Evolutionary conservation across 2,888 invertebrate genomes (phyloP).

Genomic region (Herminia tarsipennalis): DNA sequence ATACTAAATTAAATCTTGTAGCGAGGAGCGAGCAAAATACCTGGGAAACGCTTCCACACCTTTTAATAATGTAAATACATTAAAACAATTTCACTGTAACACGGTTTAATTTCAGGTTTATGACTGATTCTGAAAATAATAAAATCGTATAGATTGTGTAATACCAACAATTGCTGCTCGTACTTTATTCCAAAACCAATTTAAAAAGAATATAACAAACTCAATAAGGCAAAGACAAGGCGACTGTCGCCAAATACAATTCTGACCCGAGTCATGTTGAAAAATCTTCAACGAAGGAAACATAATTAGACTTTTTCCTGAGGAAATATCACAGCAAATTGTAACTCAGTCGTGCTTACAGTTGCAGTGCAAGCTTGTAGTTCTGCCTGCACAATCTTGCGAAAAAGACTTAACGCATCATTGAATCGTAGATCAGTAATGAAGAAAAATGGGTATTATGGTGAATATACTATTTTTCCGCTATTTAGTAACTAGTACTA

Average conservation of each 20-base stretch:
- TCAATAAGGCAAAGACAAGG: neutral
- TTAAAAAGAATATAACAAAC: neutral
- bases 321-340: neutral
- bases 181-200: no score
- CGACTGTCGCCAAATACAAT: neutral
- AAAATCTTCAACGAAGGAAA: neutral
- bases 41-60: conserved; percentile 30
- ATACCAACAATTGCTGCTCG: no score
- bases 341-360: neutral
- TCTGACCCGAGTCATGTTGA: neutral
- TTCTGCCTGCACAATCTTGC: neutral
- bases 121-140: no score
- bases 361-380: no score
- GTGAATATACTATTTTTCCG: no score
- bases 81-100: neutral
- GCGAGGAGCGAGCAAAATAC: conserved; percentile 43
- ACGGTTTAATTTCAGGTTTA: neutral
- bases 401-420: neutral
- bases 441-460: no score
- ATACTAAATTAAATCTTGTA: conserved; percentile 49
- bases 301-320: neutral
- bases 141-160: no score
- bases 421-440: no score
- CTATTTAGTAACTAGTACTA: no score
- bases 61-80: neutral